Base-by-base conservation (phyloP, 1,140 invertebrate species). In the Melanaphis sacchari region DNA sequence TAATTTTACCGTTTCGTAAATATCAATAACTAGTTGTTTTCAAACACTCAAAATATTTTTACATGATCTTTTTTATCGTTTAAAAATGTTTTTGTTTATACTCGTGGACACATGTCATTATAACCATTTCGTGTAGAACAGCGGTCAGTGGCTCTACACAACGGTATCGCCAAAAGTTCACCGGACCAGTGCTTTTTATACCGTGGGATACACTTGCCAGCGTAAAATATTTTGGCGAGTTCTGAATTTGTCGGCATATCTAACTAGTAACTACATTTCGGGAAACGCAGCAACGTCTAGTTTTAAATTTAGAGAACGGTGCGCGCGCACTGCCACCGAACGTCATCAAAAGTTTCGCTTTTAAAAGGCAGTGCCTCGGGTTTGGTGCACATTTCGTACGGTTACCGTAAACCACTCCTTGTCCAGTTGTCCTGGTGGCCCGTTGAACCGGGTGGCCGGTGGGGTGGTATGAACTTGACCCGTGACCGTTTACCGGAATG, bases 191-290 rank as follows among this genome's bases (percentile, higher is more conserved):
- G 41, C 38, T 26, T 76, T 76, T 76, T 4, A n/a, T 7, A 76
- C 18, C n/a, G n/a, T 76, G 15, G 59, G 11, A n/a, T 26, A n/a
- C 59, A 76, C 59, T 76, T n/a, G 59, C 59, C n/a, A 76, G 31
- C 31, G 59, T n/a, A 18, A 31, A 43, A 87, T 87, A 43, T 87
- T 46, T 87, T 87, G 84, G 40, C 84, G n/a, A 87, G 31, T 87
- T 87, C 46, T 87, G 15, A 87, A 87, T 21, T 4, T 24, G 5
- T 66, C 59, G 8, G 11, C 59, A 11, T 18, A 18, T 15, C 31
- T n/a, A 76, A 15, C 59, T n/a, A n/a, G 11, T n/a, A 76, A 15
- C 59, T n/a, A n/a, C 59, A 66, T n/a, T 76, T 76, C 31, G 18
- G 31, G 59, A 76, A 76, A n/a, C 31, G 4, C 11, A 6, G 59